A percentile compares a stretch with the other conserved stretches of the same genome.
phyloP scores from a whole-genome alignment of 2,888 invertebrate species.

The Diplolepis rosae region DNA sequence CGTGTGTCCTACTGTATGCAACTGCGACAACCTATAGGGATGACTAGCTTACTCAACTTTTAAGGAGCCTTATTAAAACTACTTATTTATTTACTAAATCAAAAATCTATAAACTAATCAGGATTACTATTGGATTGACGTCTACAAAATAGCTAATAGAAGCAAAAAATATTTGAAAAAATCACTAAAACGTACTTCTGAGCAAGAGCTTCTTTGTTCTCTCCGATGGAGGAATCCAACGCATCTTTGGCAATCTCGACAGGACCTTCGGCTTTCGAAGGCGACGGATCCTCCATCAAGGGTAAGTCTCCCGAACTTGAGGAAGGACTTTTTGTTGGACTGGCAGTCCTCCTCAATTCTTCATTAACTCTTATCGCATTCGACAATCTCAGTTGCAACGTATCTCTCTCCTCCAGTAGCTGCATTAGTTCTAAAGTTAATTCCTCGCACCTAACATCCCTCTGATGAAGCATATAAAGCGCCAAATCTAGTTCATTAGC shows the following conservation, averaged over 20 bases:
- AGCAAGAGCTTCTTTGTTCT: slow-evolving; percentile 66
- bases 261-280: slow-evolving; percentile 63
- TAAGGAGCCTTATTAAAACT: background rate
- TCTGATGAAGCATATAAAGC: slow-evolving; percentile 88
- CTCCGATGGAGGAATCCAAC: slow-evolving; percentile 60
- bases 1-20: slow-evolving; percentile 84
- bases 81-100: background rate
- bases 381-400: slow-evolving; percentile 86
- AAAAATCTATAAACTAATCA: background rate
- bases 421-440: slow-evolving; percentile 88
- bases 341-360: slow-evolving; percentile 72
- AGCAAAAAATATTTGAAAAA: background rate
- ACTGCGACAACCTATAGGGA: slow-evolving; percentile 80
- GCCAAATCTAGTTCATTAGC: slow-evolving; percentile 83
- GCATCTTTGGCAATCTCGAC: slow-evolving; percentile 70
- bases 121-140: background rate
- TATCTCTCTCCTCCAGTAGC: slow-evolving; percentile 89
- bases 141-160: background rate
- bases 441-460: slow-evolving; percentile 90
- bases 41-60: slow-evolving; percentile 61
- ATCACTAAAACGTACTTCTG: slow-evolving; percentile 63
- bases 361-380: slow-evolving; percentile 87
- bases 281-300: slow-evolving; percentile 61
- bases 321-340: slow-evolving; percentile 40
- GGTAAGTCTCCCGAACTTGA: slow-evolving; percentile 43